Evolutionary conservation across 2,888 invertebrate species (phyloP).

Genomic region (Cantharis rustica): DNA sequence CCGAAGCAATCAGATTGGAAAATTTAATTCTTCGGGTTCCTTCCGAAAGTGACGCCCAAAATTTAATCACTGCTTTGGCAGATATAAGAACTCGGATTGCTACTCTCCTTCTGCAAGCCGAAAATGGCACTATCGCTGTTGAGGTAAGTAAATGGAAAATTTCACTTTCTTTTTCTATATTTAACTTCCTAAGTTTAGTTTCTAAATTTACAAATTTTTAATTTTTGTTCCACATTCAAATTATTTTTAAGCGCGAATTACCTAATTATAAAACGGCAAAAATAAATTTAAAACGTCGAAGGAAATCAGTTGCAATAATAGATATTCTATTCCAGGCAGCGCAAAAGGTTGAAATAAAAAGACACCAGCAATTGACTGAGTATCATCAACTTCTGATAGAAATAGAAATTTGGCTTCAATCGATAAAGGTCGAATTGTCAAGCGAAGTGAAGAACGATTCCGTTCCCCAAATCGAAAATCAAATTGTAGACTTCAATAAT

Average conservation of each 20-base stretch:
- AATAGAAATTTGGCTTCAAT: slow-evolving; percentile 62
- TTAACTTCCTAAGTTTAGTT: neutral
- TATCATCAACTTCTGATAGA: slow-evolving; percentile 61
- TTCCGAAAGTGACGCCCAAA: slow-evolving; percentile 68
- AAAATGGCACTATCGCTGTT: slow-evolving; percentile 62
- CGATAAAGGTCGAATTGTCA: slow-evolving; percentile 49
- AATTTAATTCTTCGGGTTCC: slow-evolving; percentile 66
- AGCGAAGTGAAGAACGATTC: slow-evolving; percentile 38
- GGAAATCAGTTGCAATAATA: slow-evolving; percentile 7
- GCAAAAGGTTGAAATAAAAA: slow-evolving; percentile 59
- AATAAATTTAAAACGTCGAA: neutral
- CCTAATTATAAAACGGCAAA: neutral
- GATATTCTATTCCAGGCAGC: slow-evolving; percentile 56
- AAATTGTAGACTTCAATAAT: slow-evolving; percentile 47
- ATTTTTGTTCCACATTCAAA: neutral
- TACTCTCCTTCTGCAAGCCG: slow-evolving; percentile 69
- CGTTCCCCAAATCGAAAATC: slow-evolving; percentile 46
- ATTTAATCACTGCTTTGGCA: slow-evolving; percentile 61
- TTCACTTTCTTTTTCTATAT: neutral
- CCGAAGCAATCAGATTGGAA: slow-evolving; percentile 68
- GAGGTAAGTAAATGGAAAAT: slow-evolving; percentile 38
- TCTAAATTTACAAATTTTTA: neutral
- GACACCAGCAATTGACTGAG: slow-evolving; percentile 60
- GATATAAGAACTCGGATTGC: slow-evolving; percentile 68
- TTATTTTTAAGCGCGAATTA: neutral